Conservation (phyloP, 2,888 invertebrate genomes). For the Cryptocephalus moraei region DNA sequence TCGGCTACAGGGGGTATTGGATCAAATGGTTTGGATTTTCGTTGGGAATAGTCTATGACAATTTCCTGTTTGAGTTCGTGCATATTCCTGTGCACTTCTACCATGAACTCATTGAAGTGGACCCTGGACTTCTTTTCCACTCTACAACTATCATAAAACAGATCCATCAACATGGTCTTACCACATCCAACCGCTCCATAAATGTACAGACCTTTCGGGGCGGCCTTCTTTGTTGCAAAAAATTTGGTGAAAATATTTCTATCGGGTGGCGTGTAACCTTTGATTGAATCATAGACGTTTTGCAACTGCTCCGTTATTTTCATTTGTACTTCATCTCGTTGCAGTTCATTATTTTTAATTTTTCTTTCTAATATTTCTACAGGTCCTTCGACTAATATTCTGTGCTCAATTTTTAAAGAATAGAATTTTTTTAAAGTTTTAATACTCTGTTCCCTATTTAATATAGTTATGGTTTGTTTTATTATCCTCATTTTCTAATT, state of each 20-base stretch:
- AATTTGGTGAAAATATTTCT: slow-evolving; percentile 36
- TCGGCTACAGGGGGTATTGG: slow-evolving; percentile 92
- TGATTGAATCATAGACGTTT: slow-evolving; percentile 53
- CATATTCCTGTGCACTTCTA: slow-evolving; percentile 84
- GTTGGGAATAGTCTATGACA: slow-evolving; percentile 39
- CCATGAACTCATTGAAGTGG: slow-evolving; percentile 97
- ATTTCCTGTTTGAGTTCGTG: slow-evolving; percentile 68
- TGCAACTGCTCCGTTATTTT: slow-evolving; percentile 58
- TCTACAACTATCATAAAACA: slow-evolving; percentile 77
- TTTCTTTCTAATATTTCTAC: slow-evolving; percentile 42
- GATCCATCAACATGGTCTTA: slow-evolving; percentile 98
- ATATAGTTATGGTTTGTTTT: too few species aligned
- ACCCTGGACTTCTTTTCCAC: slow-evolving; percentile 65
- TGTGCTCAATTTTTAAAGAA: slow-evolving; percentile 12
- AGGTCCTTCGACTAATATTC: slow-evolving; percentile 19
- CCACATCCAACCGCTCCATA: slow-evolving; percentile 91
- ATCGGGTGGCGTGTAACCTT: slow-evolving; percentile 46
- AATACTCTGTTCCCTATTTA: too few species aligned
- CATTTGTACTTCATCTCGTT: slow-evolving; percentile 63
- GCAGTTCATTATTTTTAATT: slow-evolving; percentile 48
- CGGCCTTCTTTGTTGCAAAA: slow-evolving; percentile 28
- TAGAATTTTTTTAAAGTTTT: too few species aligned
- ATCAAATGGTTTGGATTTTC: slow-evolving; percentile 68
- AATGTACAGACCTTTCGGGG: slow-evolving; percentile 76
- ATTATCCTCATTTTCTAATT: too few species aligned